Evolutionary conservation across 1,140 invertebrate species (phyloP), one percentile per base, ranked within the genome.

Genomic region (Scylla paramamosain): DNA sequence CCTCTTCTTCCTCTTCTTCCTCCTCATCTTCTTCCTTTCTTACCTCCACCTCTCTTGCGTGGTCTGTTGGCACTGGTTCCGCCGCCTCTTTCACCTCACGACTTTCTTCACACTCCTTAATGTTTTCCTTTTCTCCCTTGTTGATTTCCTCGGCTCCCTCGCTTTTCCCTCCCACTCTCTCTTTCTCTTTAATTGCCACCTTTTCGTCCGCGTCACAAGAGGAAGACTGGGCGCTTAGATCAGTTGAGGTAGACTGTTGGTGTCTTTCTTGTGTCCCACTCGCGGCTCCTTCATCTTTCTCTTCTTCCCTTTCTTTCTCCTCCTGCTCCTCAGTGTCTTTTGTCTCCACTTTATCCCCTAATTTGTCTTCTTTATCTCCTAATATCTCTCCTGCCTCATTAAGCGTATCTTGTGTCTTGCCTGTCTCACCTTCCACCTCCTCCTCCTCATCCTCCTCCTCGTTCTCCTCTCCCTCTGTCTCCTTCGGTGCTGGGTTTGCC

Each of bases 1-100:
- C 94, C 14, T 95, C 94, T 12, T 95, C 94, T n/a, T 95, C 94
- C 83, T 94, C 92, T 39, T 93, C 93, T n/a, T 94, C 93, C 25
- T 94, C 93, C 10, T 90, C 93, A 67, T 89, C 59, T 45, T 83
- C 87, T 31, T 93, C 45, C 25, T 88, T 59, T 20, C 87, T 48
- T 39, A 7, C 87, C 45, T 59, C 31, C 39, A 48, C 87, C 48
- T 28, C 45, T 6, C 45, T 10, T 8, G n/a, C 45, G 4, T 48
- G 45, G 0, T n/a, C 89, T 86, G 28, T 67, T 32, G 16, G 32
- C 32, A 32, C 77, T 39, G 77, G 67, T 39, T 84, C 91, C 82
- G 16, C 45, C 82, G 10, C 25, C 46, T 46, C 88, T 46, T 48
- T 46, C 88, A 31, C 67, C 67, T 32, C 14, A 16, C 28, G 39